A percentile compares a stretch with the other conserved stretches of the same genome.
These are phyloP conservation scores for Chaenogobius annularis DNA, from an alignment of 2,113 vertebrate species.

Conservation along the genomic window DNA sequence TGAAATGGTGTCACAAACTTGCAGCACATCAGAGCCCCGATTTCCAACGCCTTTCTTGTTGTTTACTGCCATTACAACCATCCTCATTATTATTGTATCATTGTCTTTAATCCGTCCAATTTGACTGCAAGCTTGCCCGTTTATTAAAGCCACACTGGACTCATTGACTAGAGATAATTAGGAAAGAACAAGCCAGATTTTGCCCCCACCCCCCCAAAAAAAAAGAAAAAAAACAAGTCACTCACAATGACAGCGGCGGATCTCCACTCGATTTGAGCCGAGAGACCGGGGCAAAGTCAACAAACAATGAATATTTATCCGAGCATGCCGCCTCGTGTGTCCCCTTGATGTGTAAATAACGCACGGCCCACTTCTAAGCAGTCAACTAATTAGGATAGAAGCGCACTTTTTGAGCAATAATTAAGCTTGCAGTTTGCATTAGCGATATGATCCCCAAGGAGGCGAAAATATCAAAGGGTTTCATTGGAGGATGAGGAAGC, in stretches of 20 bases:
- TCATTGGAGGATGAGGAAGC: conserved; percentile 50
- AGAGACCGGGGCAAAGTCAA: conserved; percentile 69
- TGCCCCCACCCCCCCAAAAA: conserved; percentile 16
- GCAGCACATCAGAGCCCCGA: conserved; percentile 7
- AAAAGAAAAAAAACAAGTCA: conserved; percentile 29
- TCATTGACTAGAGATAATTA: conserved; percentile 49
- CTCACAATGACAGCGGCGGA: conserved; percentile 30
- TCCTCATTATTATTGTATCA: conserved; percentile 21
- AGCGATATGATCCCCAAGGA: conserved; percentile 47
- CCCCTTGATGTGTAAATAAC: conserved; percentile 81
- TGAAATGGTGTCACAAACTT: conserved; percentile 38
- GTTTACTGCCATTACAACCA: conserved; percentile 28
- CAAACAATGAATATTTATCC: conserved; percentile 80
- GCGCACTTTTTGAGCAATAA: conserved; percentile 72
- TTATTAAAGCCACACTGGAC: conserved; percentile 45
- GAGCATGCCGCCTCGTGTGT: conserved; percentile 36
- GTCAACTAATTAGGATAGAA: conserved; percentile 74
- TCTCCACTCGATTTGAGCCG: conserved; percentile 45
- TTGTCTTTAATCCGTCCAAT: conserved; percentile 14
- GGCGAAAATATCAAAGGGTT: conserved; percentile 61
- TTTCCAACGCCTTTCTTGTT: conserved; percentile 29
- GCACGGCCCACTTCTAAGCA: conserved; percentile 68
- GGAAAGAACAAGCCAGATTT: conserved; percentile 45
- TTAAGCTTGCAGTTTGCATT: conserved; percentile 67
- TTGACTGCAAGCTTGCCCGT: conserved; percentile 31